Percentiles rank a stretch among this genome's conserved stretches.
phyloP scores from a whole-genome alignment of 2,888 invertebrate species.

The Steinernema hermaphroditum region DNA sequence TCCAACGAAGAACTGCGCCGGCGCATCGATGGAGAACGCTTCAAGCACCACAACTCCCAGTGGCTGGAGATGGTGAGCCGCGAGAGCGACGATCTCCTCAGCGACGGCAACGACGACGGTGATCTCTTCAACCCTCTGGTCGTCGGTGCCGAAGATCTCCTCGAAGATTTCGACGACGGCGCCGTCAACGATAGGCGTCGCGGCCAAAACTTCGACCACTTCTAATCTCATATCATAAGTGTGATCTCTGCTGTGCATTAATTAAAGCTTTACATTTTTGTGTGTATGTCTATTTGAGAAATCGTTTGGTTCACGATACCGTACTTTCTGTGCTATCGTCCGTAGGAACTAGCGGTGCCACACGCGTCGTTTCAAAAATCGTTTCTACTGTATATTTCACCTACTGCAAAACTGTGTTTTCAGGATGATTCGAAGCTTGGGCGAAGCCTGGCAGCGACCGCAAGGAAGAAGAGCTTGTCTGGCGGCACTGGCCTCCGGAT shows the following conservation, averaged over 20 bases:
- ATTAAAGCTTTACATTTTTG: constrained; percentile 9
- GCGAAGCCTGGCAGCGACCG: constrained; percentile 1
- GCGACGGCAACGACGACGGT: neutral
- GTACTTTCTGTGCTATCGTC: no score
- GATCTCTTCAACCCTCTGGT: constrained; percentile 30
- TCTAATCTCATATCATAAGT: constrained; percentile 4
- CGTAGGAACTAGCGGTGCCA: no score
- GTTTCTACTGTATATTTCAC: no score
- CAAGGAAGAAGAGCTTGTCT: constrained; percentile 1
- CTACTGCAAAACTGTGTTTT: no score
- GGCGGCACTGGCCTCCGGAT: constrained; percentile 1
- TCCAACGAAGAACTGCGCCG: constrained; percentile 89
- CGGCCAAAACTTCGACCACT: neutral
- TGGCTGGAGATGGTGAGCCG: constrained; percentile 88
- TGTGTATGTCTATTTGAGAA: neutral
- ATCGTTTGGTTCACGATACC: no score
- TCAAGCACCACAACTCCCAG: constrained; percentile 95
- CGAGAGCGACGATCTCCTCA: constrained; percentile 10
- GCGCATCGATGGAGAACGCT: constrained; percentile 88
- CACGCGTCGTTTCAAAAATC: no score
- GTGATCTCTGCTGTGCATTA: constrained; percentile 16
- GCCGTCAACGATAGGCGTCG: neutral
- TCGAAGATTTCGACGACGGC: constrained; percentile 31
- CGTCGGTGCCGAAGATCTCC: constrained; percentile 36
- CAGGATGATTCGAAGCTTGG: constrained; percentile 24